phyloP scores from a whole-genome alignment of 2,888 invertebrate genomes.

The Ryuthela nishihirai region DNA sequence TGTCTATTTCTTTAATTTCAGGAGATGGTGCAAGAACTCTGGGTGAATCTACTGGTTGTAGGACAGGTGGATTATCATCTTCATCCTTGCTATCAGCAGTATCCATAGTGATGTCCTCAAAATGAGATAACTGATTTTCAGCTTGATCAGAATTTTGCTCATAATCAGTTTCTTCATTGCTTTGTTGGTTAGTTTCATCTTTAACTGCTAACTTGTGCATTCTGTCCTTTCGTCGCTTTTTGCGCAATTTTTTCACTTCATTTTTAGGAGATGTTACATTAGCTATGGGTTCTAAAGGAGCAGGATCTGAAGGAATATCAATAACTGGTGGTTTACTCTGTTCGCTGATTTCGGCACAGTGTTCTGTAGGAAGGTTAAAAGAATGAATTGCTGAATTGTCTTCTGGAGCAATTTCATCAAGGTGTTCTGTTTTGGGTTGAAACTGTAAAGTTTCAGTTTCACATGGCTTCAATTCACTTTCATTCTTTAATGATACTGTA shows the following conservation, averaged over 20 bases:
- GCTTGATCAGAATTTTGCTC: constrained; percentile 16
- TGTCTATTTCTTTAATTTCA: constrained; percentile 21
- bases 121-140: constrained; percentile 28
- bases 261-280: constrained; percentile 10
- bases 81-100: constrained; percentile 33
- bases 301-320: constrained; percentile 16
- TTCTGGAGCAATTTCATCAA: too few relatives aligned
- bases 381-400: too few relatives aligned
- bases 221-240: constrained; percentile 5
- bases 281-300: constrained; percentile 1
- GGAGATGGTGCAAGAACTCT: constrained; percentile 10
- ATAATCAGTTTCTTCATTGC: constrained; percentile 30
- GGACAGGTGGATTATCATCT: constrained; percentile 27
- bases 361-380: not conserved
- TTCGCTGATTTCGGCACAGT: constrained; percentile 9
- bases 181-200: constrained; percentile 3
- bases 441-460: constrained; percentile 1
- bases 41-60: constrained; percentile 17
- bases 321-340: constrained; percentile 30
- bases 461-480: not conserved
- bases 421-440: not conserved
- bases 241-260: constrained; percentile 2
- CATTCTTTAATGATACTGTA: constrained; percentile 7
- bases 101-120: constrained; percentile 36
- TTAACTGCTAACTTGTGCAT: not conserved